These are phyloP conservation scores for Automeris io DNA, from an alignment of 2,888 invertebrate species.

Conservation along the genomic window DNA sequence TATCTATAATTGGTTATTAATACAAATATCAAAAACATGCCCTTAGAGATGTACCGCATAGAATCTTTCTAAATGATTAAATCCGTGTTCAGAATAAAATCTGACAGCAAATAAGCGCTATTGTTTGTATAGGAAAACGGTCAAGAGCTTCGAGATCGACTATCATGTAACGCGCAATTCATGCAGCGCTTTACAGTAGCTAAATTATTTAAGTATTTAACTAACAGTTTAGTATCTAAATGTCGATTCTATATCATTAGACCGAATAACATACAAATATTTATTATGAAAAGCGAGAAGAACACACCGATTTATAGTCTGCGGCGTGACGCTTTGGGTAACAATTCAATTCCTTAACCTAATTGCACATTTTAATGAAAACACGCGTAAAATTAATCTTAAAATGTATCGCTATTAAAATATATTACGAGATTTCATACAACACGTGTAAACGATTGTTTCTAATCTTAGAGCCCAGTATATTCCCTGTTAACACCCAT, in stretches of 20 bases:
- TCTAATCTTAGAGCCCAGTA: slow-evolving; percentile 59
- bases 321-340: slow-evolving; percentile 62
- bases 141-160: too few relatives aligned
- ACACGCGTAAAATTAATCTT: slow-evolving; percentile 64
- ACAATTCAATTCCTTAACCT: slow-evolving; percentile 62
- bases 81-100: too few relatives aligned
- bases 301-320: slow-evolving; percentile 30
- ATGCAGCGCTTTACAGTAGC: background rate
- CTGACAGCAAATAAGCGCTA: too few relatives aligned
- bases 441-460: slow-evolving; percentile 63
- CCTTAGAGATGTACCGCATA: too few relatives aligned
- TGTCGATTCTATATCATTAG: slow-evolving; percentile 28
- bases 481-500: slow-evolving; percentile 57
- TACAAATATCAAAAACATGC: too few relatives aligned
- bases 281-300: slow-evolving; percentile 23
- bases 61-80: too few relatives aligned
- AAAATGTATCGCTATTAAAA: slow-evolving; percentile 54
- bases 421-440: slow-evolving; percentile 77
- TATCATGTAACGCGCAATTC: too few relatives aligned
- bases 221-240: slow-evolving; percentile 9
- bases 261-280: slow-evolving; percentile 21
- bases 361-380: slow-evolving; percentile 69
- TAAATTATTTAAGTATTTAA: slow-evolving; percentile 11
- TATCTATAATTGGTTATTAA: too few relatives aligned
- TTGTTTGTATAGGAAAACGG: too few relatives aligned